These are phyloP conservation scores for human (Homo sapiens) DNA, from an alignment of 2,113 vertebrate species.

Conservation along the genomic window GRCh38 chr5:107738001-107738500, in stretches of 20 bases:
- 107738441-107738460: constrained; percentile 70
- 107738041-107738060: constrained; percentile 76
- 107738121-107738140: constrained; percentile 81
- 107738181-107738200: constrained; percentile 83
- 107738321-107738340: constrained; percentile 75
- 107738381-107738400: constrained; percentile 74
- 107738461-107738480: constrained; percentile 70
- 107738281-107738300: constrained; percentile 79
- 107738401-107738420: constrained; percentile 76
- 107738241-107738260: constrained; percentile 80
- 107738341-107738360: constrained; percentile 77
- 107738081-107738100: constrained; percentile 67
- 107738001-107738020: constrained; percentile 76
- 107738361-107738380: constrained; percentile 64
- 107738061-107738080: constrained; percentile 77
- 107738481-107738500: constrained; percentile 60
- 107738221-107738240: constrained; percentile 86
- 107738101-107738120: constrained; percentile 76
- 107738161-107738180: constrained; percentile 87
- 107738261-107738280: constrained; percentile 83
- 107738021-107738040: constrained; percentile 73
- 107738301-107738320: constrained; percentile 54
- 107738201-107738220: constrained; percentile 86
- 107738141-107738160: constrained; percentile 79
- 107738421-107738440: constrained; percentile 79